phyloP scores from a whole-genome alignment of 2,888 invertebrate species.

The Charanyca ferruginea region DNA sequence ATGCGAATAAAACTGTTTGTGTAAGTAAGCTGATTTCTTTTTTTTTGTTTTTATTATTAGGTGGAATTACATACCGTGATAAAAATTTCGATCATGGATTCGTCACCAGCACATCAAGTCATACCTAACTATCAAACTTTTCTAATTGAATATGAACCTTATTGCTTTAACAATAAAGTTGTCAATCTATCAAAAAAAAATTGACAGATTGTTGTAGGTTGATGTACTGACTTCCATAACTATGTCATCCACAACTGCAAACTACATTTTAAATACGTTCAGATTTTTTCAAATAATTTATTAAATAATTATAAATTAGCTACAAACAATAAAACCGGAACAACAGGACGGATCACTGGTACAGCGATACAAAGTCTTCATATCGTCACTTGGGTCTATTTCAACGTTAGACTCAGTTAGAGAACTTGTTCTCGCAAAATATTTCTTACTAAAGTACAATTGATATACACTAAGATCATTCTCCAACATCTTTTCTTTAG shows the following conservation, averaged over 20 bases:
- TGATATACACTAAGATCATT: conserved; percentile 74
- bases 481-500: conserved; percentile 52
- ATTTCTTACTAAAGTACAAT: conserved; percentile 69
- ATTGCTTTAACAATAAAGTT: too few relatives aligned
- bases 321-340: conserved; percentile 73
- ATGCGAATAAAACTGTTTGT: too few relatives aligned
- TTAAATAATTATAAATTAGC: conserved; percentile 20
- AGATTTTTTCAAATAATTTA: background rate
- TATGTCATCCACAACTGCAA: background rate
- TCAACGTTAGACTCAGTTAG: conserved; percentile 64
- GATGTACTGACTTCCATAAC: too few relatives aligned
- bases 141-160: too few relatives aligned
- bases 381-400: conserved; percentile 71
- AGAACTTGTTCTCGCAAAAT: conserved; percentile 68
- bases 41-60: too few relatives aligned
- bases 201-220: too few relatives aligned
- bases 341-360: conserved; percentile 76
- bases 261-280: background rate
- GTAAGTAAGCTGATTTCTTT: too few relatives aligned
- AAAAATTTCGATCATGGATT: too few relatives aligned
- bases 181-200: too few relatives aligned
- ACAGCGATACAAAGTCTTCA: conserved; percentile 82
- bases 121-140: too few relatives aligned
- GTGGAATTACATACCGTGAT: too few relatives aligned
- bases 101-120: too few relatives aligned